Evolutionary conservation across 2,797 vertebrate species (phyloP).

Genomic region (Adelosebastes latens): DNA sequence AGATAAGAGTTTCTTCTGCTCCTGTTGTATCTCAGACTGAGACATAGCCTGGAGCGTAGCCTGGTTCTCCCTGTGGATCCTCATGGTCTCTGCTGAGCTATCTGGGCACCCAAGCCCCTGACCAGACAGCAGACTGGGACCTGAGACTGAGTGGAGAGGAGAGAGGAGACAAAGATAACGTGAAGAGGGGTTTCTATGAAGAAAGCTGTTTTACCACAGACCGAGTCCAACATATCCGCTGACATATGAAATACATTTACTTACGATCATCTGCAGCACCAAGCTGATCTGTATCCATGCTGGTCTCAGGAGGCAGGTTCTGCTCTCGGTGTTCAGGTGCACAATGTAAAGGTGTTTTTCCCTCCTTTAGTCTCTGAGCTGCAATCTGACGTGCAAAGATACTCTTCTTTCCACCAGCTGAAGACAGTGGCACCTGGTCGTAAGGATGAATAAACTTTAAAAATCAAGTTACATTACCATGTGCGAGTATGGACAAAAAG

Average conservation of each 20-base stretch:
- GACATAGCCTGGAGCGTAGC: conserved; percentile 87
- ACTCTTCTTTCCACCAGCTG: conserved; percentile 84
- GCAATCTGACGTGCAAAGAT: conserved; percentile 96
- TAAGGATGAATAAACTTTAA: not conserved
- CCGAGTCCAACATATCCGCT: not conserved
- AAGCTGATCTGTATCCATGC: conserved; percentile 60
- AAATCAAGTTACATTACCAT: not conserved
- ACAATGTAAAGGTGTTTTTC: conserved; percentile 12
- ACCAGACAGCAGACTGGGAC: conserved; percentile 85
- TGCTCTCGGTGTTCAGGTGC: conserved; percentile 33
- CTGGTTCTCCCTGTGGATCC: conserved; percentile 93
- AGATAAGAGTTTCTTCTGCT: conserved; percentile 86
- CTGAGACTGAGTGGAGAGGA: conserved; percentile 1
- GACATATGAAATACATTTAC: conserved; percentile 1
- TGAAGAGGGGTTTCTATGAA: not conserved
- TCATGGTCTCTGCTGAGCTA: conserved; percentile 83
- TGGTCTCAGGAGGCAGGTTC: conserved; percentile 40
- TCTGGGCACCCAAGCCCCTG: conserved; percentile 83
- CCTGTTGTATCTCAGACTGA: conserved; percentile 87
- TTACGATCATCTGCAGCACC: conserved; percentile 44
- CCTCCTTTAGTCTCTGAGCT: conserved; percentile 83
- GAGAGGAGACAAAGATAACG: not conserved
- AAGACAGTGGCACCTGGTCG: conserved; percentile 42
- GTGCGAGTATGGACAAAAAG: not conserved
- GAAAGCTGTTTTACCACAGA: not conserved